Evolutionary conservation across 2,113 vertebrate genomes (phyloP), one percentile per base, ranked within the genome.

Genomic region (Spheniscus mendiculus): DNA sequence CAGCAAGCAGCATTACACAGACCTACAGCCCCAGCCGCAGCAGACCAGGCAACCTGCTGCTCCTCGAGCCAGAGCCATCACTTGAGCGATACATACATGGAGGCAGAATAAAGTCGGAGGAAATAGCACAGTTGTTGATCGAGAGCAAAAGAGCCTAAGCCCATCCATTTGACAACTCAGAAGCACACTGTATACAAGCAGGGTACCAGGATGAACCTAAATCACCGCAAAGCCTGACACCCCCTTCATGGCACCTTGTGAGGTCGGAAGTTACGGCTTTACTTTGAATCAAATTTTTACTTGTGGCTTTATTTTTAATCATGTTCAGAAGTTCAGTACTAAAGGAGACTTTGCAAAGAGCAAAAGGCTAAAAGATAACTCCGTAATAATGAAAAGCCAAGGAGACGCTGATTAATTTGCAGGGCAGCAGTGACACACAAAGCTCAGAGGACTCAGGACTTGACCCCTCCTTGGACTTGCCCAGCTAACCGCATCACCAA

Each of bases 41-140:
- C 34, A 5, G 4, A 13, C 6, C 10, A 7, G 66, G 53, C 47
- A 49, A 74, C 58, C 73, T 53, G 47, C 76, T 63, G 66, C 78
- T 80, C 34, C 81, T 47, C 5, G 0, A 74, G 63, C 30, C 74
- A 59, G 17, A 78, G 88, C 34, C 69, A 21, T 21, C 42, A 9
- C 82, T 62, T 4, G 0, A 53, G 42, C 0, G 3, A 78, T 8
- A 17, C 50, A 3, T 4, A 12, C 16, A 4, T 0, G 26, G 44
- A 73, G 23, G 9, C 26, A 70, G 17, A 56, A 56, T 23, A 20
- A 58, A 94, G 29, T 6, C 3, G 0, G 11, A 66, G 12, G 32
- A 80, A 83, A 72, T 0, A 63, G n/a, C 42, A 72, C 9, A n/a
- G 29, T 18, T 17, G 0, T 1, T 23, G 12, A 53, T 0, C 3